Evolutionary conservation across 2,113 vertebrate genomes (phyloP).

Genomic region (Tonatia bakeri): DNA sequence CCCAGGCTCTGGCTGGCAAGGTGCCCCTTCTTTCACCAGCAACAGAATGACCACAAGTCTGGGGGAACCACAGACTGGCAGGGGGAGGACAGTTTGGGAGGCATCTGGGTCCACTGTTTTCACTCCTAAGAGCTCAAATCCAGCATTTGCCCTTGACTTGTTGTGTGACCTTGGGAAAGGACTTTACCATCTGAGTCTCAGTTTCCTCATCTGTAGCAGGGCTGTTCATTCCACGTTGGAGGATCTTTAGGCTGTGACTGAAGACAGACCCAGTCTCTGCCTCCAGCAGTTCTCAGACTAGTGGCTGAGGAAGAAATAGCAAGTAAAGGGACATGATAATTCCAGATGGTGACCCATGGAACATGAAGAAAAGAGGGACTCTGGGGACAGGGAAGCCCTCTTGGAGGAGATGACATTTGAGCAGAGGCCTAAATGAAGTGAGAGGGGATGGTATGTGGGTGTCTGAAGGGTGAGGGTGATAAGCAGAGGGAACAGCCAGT

Average conservation of each 20-base stretch:
- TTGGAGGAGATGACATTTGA: slow-evolving; percentile 20
- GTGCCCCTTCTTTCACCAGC: no score
- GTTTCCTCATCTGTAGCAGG: background rate
- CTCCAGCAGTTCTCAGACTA: background rate
- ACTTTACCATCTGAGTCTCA: background rate
- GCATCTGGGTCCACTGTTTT: background rate
- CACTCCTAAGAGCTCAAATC: background rate
- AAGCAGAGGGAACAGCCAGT: background rate
- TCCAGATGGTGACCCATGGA: background rate
- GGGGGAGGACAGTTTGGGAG: background rate
- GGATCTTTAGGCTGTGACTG: background rate
- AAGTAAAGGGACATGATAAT: background rate
- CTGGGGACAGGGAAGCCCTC: slow-evolving; percentile 2
- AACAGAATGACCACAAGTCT: background rate
- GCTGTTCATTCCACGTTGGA: background rate
- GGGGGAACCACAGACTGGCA: background rate
- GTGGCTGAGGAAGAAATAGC: background rate
- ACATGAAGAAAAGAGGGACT: background rate
- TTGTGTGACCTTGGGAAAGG: background rate
- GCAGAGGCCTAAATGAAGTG: background rate
- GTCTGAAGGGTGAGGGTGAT: background rate
- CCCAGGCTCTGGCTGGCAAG: background rate
- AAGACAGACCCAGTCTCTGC: background rate
- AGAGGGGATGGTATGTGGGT: background rate
- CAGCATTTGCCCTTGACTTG: background rate